A percentile compares a stretch with the other conserved stretches of the same genome.
Evolutionary conservation across 2,113 vertebrate species (phyloP).

Genomic region (Camelus bactrianus): DNA sequence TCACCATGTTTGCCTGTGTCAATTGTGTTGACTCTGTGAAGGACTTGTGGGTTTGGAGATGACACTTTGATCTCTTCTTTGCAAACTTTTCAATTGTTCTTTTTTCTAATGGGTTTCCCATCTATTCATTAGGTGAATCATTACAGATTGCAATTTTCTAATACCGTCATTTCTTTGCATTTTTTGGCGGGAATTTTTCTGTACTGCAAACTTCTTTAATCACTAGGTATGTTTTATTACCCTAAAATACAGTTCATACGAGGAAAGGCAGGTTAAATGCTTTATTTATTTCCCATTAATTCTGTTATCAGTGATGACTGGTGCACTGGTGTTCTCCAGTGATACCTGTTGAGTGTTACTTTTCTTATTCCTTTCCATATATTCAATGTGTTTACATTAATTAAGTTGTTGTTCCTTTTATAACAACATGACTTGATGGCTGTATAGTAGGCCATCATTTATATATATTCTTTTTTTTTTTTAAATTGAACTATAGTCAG

Average conservation of each 20-base stretch:
- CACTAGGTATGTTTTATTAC: background rate
- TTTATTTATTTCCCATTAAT: background rate
- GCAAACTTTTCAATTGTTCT: background rate
- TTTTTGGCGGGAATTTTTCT: constrained; percentile 38
- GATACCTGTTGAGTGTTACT: background rate
- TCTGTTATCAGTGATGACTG: background rate
- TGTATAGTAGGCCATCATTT: background rate
- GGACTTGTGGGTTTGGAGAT: background rate
- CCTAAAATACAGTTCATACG: background rate
- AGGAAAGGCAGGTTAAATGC: background rate
- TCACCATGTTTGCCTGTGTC: background rate
- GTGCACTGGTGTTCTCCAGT: background rate
- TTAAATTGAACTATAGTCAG: too few relatives aligned
- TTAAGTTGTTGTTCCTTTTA: background rate
- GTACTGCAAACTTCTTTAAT: background rate
- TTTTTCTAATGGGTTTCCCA: background rate
- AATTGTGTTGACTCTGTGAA: background rate
- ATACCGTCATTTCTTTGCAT: background rate
- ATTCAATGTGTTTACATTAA: background rate
- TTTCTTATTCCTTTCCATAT: background rate
- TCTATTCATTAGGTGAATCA: background rate
- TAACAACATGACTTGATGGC: background rate
- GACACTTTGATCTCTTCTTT: background rate
- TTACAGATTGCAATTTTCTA: background rate
- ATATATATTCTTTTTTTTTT: too few relatives aligned